A percentile compares a stretch with the other conserved stretches of the same genome.
phyloP scores from a whole-genome alignment of 2,888 invertebrate species.

The Drosophila stalkeri region DNA sequence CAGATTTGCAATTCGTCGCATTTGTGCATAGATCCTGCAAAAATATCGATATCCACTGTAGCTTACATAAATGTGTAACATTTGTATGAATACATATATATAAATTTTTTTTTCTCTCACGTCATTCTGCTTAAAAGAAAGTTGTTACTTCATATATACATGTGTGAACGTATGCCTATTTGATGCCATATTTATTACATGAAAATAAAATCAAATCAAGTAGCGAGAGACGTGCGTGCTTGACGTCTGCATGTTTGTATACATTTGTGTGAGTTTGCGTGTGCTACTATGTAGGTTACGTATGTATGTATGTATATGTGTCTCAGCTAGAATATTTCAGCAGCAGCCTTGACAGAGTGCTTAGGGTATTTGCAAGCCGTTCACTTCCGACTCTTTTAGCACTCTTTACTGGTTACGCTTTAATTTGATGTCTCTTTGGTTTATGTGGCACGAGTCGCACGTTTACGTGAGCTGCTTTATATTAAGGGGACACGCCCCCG shows the following conservation, averaged over 20 bases:
- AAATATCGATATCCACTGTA: neutral
- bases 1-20: neutral
- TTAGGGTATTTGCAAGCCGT: neutral
- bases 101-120: too few relatives aligned
- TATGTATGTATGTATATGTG: neutral
- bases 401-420: constrained; percentile 2
- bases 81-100: neutral
- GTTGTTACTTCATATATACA: neutral
- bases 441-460: constrained; percentile 47
- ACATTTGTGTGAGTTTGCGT: neutral
- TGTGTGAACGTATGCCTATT: neutral
- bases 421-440: constrained; percentile 20
- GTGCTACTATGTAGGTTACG: too few relatives aligned
- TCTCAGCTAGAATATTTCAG: neutral
- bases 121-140: neutral
- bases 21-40: neutral
- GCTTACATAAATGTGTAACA: neutral
- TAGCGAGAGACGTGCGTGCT: neutral
- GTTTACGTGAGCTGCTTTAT: constrained; percentile 58
- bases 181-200: neutral
- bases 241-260: neutral
- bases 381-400: neutral
- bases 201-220: neutral
- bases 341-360: neutral
- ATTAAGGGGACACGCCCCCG: constrained; percentile 35